These are phyloP conservation scores for Microplitis deprimator DNA, from an alignment of 2,888 invertebrate genomes.

Conservation along the genomic window DNA sequence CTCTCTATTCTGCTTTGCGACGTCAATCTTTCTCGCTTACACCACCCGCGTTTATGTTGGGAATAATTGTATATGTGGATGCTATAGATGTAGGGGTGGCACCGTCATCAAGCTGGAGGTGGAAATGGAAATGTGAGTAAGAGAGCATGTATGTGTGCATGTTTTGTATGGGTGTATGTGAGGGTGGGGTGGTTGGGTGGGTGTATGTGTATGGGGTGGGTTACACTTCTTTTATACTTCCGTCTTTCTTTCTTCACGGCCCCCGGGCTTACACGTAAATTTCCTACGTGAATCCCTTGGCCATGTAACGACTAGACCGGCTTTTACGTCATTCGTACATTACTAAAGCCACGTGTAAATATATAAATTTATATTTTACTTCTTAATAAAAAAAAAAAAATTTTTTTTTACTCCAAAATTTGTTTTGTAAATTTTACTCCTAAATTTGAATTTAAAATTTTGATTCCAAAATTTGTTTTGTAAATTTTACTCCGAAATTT, in stretches of 20 bases:
- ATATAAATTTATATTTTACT: not conserved
- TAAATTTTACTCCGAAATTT: no score
- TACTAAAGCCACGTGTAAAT: not conserved
- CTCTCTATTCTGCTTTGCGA: not conserved
- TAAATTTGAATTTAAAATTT: no score
- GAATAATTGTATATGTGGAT: not conserved
- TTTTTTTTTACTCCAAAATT: no score
- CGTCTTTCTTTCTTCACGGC: conserved; percentile 22
- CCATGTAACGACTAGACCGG: not conserved
- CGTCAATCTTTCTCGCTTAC: not conserved
- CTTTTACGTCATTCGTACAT: not conserved
- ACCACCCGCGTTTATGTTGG: not conserved
- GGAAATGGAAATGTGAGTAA: not conserved
- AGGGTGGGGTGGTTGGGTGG: no score
- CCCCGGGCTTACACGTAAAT: conserved; percentile 28
- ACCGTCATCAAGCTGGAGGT: not conserved
- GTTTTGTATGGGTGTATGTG: not conserved
- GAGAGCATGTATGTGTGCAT: not conserved
- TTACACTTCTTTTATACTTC: conserved; percentile 31
- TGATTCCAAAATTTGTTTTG: no score
- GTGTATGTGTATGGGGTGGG: conserved; percentile 9
- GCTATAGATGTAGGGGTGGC: not conserved
- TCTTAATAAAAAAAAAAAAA: not conserved
- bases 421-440: no score
- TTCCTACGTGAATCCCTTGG: conserved; percentile 10